Percentiles rank a stretch among this genome's conserved stretches.
Conservation (phyloP, 2,888 invertebrate genomes). For the Operophtera brumata region DNA sequence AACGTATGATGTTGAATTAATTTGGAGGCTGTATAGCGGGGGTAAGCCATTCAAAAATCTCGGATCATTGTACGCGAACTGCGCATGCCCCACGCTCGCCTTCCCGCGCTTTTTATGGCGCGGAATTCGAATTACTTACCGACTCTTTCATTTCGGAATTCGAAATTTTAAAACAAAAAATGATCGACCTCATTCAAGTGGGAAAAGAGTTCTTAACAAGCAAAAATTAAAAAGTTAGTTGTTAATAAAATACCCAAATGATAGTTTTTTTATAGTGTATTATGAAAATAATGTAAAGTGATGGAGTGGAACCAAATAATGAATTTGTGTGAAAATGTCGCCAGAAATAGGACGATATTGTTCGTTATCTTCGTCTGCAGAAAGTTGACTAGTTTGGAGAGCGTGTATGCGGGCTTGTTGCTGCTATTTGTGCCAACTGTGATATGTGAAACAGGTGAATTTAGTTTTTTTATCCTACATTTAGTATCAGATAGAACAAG, state of each 20-base stretch:
- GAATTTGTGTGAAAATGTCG: conserved; percentile 25
- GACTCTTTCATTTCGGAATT: background rate
- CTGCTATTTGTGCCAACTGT: conserved; percentile 61
- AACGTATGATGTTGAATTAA: conserved; percentile 48
- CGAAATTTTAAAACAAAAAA: background rate
- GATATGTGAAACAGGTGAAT: conserved; percentile 56
- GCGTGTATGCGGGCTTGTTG: conserved; percentile 64
- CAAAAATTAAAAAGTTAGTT: background rate
- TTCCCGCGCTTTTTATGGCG: conserved; percentile 56
- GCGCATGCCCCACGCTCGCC: conserved; percentile 68
- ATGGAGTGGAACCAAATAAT: conserved; percentile 37
- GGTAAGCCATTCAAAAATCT: conserved; percentile 52
- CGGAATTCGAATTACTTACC: conserved; percentile 39
- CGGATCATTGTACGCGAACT: conserved; percentile 60
- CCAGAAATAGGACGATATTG: conserved; percentile 35
- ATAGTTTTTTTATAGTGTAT: background rate
- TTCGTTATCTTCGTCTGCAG: conserved; percentile 47
- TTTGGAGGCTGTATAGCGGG: conserved; percentile 56
- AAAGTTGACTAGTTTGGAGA: conserved; percentile 46
- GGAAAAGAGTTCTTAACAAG: background rate
- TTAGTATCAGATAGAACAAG: no score
- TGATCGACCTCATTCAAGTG: background rate
- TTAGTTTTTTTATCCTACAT: no score
- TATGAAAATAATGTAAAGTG: conserved; percentile 19
- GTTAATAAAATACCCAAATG: background rate